These are phyloP conservation scores for Molanna angustata DNA, from an alignment of 2,888 invertebrate species.

Conservation along the genomic window DNA sequence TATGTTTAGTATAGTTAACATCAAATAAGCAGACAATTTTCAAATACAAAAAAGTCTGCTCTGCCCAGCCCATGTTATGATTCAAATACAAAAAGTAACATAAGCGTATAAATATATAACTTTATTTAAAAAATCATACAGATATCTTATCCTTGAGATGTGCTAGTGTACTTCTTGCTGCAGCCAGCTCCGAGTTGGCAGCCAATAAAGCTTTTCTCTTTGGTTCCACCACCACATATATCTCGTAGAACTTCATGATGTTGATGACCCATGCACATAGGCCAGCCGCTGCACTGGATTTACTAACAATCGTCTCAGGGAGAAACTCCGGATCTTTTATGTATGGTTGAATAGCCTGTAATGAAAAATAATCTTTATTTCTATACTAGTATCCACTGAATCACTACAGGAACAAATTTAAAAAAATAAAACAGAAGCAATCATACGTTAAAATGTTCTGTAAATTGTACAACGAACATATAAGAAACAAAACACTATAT, in stretches of 20 bases:
- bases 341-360: slow-evolving; percentile 56
- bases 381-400: too few relatives aligned
- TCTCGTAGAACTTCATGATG: slow-evolving; percentile 84
- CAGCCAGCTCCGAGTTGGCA: slow-evolving; percentile 80
- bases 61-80: too few relatives aligned
- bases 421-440: too few relatives aligned
- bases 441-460: too few relatives aligned
- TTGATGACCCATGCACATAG: slow-evolving; percentile 94
- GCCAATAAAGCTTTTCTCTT: slow-evolving; percentile 81
- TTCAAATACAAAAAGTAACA: neutral
- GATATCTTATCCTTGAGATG: slow-evolving; percentile 69
- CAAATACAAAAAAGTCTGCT: too few relatives aligned
- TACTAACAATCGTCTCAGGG: slow-evolving; percentile 76
- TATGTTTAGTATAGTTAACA: too few relatives aligned
- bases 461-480: too few relatives aligned
- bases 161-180: slow-evolving; percentile 77
- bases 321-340: slow-evolving; percentile 74
- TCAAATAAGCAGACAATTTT: too few relatives aligned
- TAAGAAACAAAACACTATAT: too few relatives aligned
- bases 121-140: slow-evolving; percentile 43
- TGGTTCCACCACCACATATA: slow-evolving; percentile 90
- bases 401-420: too few relatives aligned
- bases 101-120: neutral
- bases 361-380: too few relatives aligned
- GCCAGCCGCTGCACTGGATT: slow-evolving; percentile 90